Conservation (phyloP, 2,113 vertebrate species). For the Macaca fascicularis region DNA sequence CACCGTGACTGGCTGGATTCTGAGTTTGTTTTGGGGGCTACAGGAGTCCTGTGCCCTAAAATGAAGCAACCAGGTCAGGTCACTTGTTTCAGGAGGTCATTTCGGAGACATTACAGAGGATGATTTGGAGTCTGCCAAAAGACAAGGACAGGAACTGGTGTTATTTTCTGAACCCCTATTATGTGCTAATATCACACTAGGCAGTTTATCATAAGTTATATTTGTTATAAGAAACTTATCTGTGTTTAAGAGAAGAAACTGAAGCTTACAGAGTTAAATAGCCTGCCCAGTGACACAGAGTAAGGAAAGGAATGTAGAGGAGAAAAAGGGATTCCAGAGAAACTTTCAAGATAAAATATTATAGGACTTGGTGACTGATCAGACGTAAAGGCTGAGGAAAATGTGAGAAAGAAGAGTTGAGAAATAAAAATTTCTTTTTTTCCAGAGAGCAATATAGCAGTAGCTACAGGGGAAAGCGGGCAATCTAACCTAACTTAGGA, state of each 20-base stretch:
- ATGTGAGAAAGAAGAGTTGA: not conserved
- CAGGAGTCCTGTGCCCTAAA: not conserved
- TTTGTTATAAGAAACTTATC: not conserved
- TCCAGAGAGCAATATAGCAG: not conserved
- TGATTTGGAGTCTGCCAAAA: not conserved
- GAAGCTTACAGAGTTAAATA: not conserved
- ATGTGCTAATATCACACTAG: not conserved
- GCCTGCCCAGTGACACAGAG: not conserved
- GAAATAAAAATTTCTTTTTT: not conserved
- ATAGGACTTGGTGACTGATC: not conserved
- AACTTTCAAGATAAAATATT: not conserved
- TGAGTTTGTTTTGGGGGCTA: not conserved
- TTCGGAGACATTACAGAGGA: not conserved
- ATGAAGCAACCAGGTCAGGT: not conserved
- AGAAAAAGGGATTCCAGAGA: not conserved
- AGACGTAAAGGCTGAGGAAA: not conserved
- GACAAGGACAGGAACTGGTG: not conserved
- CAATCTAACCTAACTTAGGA: not conserved
- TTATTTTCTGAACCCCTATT: not conserved
- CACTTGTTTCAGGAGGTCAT: not conserved
- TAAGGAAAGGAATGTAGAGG: not conserved
- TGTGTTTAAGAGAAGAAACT: not conserved
- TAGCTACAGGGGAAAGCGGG: not conserved
- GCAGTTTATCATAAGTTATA: not conserved
- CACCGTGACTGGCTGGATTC: accelerated